Conservation (phyloP, 2,113 vertebrate genomes). For the Centropus unirufus region DNA sequence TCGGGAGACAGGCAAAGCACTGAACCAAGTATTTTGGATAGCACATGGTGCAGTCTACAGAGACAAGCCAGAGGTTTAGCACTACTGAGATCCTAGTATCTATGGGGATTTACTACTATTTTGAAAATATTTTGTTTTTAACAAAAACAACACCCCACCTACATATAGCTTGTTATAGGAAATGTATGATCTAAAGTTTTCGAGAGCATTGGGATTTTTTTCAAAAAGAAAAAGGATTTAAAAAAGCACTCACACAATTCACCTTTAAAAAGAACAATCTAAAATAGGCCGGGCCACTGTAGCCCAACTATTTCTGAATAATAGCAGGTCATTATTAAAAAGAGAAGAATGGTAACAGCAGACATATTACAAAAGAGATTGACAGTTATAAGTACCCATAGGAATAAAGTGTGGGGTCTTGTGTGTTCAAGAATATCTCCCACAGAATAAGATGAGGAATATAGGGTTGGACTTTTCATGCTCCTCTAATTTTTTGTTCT, state of each 20-base stretch:
- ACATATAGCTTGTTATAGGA: not conserved
- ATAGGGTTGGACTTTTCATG: not conserved
- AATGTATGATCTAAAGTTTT: not conserved
- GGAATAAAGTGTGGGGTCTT: not conserved
- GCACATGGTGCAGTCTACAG: not conserved
- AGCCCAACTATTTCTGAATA: not conserved
- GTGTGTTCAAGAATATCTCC: not conserved
- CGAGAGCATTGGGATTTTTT: not conserved
- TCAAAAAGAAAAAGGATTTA: not conserved
- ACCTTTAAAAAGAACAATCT: not conserved
- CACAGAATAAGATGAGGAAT: not conserved
- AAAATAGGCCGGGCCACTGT: not conserved
- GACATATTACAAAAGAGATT: not conserved
- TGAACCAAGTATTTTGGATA: not conserved
- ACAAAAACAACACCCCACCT: not conserved
- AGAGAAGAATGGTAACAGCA: not conserved
- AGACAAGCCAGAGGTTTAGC: conserved; percentile 42
- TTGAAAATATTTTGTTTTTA: not conserved
- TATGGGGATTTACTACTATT: not conserved
- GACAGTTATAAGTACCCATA: not conserved
- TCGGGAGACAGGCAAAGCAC: not conserved
- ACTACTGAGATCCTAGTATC: not conserved
- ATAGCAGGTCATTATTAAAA: conserved; percentile 11
- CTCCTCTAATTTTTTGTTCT: not conserved
- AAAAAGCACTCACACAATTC: not conserved